Evolutionary conservation across 2,888 invertebrate genomes (phyloP).

Genomic region (Sesia apiformis): DNA sequence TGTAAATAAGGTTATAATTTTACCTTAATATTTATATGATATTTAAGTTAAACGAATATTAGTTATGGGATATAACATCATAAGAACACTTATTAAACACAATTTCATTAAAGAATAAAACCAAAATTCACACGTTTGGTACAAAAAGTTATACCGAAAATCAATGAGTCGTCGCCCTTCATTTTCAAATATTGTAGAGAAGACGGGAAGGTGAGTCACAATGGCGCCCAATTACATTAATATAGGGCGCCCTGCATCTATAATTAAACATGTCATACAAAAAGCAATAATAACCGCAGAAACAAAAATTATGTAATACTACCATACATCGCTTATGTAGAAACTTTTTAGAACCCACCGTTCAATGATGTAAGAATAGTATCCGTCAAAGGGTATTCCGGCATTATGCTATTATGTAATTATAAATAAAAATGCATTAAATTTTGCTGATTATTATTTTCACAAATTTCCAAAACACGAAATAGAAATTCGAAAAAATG

Average conservation of each 20-base stretch:
- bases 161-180: constrained; percentile 17
- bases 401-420: constrained; percentile 25
- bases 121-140: background rate
- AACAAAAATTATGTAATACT: constrained; percentile 60
- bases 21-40: no score
- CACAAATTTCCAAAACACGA: no score
- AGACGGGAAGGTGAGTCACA: constrained; percentile 22
- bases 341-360: constrained; percentile 27
- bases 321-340: constrained; percentile 6
- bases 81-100: background rate
- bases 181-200: constrained; percentile 11
- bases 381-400: constrained; percentile 51
- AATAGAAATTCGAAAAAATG: no score
- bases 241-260: constrained; percentile 48
- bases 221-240: constrained; percentile 27
- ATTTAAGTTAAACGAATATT: no score
- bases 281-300: constrained; percentile 33
- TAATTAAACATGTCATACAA: constrained; percentile 63
- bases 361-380: constrained; percentile 52
- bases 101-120: background rate
- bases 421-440: no score
- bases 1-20: background rate
- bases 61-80: no score
- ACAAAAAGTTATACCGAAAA: constrained; percentile 17
- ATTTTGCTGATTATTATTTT: no score